Base-by-base conservation (phyloP, 2,113 vertebrate species). In the Sebastes schlegelii region DNA sequence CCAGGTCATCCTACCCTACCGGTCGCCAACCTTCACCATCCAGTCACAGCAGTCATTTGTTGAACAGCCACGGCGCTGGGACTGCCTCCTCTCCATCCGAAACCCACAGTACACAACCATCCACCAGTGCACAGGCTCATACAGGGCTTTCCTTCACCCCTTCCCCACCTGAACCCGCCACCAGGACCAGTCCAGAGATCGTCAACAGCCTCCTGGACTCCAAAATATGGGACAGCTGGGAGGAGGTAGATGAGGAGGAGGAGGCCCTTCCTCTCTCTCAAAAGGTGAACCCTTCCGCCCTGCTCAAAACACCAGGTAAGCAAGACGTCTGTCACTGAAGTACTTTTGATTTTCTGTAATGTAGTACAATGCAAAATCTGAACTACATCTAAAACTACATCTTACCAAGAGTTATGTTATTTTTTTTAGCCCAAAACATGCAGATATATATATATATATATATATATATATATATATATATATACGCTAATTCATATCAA, bases 301-400 rank as follows among this genome's bases (percentile, higher is more conserved):
- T 65, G 73, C 58, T 95, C 13, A 95, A 92, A 89, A 97, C 95
- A 0, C 97, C 97, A 77, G 92, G 98, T 99, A 77, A 73, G 80
- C 48, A 26, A 26, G 26, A 26, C 13, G 9, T 77, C 6, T 34
- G 14, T n/a, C 14, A 19, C 49, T 0, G 2, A 11, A 45, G 4
- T 6, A 2, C 6, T 54, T 21, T 7, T 40, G 42, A 8, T 58
- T 19, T 3, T 13, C 2, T 64, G 34, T 17, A 42, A 4, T 43
- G 54, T 0, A 45, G 40, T n/a, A 2, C n/a, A 46, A 17, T 21
- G 12, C 19, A 45, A 0, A 26, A 46, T 73, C 54, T 46, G 54
- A 26, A 13, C 5, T 42, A 26, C 26, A 26, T 70, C 13, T 17
- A n/a, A 12, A 34, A 42, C 8, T 11, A 9, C 10, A 23, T 58